Base-by-base conservation (phyloP, 1,140 invertebrate species). In the Lanistes nyassanus region DNA sequence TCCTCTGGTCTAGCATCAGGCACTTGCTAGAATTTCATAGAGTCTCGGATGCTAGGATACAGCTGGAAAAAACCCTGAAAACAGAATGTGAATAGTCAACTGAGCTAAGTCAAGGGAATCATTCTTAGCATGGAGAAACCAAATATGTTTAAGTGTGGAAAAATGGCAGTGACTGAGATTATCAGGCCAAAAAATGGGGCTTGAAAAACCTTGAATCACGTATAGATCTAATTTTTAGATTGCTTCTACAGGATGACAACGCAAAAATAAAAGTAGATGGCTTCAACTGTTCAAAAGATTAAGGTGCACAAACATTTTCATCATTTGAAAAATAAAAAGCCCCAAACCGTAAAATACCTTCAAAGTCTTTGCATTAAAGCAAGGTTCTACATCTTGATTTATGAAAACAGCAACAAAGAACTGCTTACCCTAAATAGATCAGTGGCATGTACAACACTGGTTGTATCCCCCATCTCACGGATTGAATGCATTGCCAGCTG, bases 401-500 rank as follows among this genome's bases (percentile, higher is more conserved):
- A 13, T 53, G 51, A 53, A 53, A 53, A 53, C 23, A 53, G 23
- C 23, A 13, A 53, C 13, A 23, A 56, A 67, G 39, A 42, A 11
- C 37, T 56, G n/a, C 73, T 31, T 77, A 87, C 87, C 82, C 83
- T 78, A 78, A 79, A 88, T 16, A 88, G 80, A 7, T 75, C 76
- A 23, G 81, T 78, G 47, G 83, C 76, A 60, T 88, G 86, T 21
- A 82, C 67, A 3, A 89, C 77, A 76, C 85, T 85, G 0, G 83
- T 79, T 2, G 88, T 90, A 74, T 85, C 86, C 26, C 86, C 86
- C 85, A 88, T 90, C 81, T 91, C 90, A 58, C 91, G 78, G 73
- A 90, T 90, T n/a, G 90, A 90, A 81, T 91, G 91, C 91, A 91
- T 91, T n/a, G 85, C 86, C 21, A 91, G 81, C 79, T 91, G 90